Evolutionary conservation across 2,797 vertebrate species (phyloP), one percentile per base, ranked within the genome.

Genomic region (Ara ararauna): DNA sequence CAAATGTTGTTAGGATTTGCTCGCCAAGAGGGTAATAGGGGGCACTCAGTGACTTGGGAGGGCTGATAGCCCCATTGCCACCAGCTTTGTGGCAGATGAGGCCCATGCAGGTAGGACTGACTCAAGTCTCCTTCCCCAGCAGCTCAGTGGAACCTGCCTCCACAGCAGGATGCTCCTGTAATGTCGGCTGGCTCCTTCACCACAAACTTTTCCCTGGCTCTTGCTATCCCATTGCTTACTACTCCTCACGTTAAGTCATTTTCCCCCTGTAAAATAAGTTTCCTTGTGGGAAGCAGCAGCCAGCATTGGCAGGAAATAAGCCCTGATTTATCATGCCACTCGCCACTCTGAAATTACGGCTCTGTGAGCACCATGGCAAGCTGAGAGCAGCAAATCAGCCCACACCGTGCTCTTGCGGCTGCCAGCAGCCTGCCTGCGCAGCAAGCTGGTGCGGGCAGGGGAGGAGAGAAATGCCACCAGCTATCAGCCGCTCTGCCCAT

Each of bases 191-290:
- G 56, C 36, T 87, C 70, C 67, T 38, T 38, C 54, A 30, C 88
- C 91, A 87, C 72, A 87, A 76, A 88, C 74, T 81, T 78, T 32
- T 48, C 81, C 88, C 60, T 56, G 71, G 80, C 64, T 90, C 81
- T 92, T 27, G 13, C 84, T 74, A 70, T 58, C 81, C 83, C 89
- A 73, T 64, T 7, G 5, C 73, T 93, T 62, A 62, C 87, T 89
- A 47, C 81, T 95, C 84, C 83, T 73, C 1, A 2, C 1, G 8
- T 74, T 48, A 86, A 88, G 79, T 64, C 48, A 71, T 90, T 94
- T 95, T 82, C 87, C n/a, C 85, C n/a, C 78, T 93, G 62, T 82
- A 94, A 96, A 93, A 90, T 44, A 82, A 92, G 76, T 42, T 86
- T 80, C 74, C 85, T 72, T 68, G 89, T 67, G 89, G 85, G 88